These are phyloP conservation scores for Echinometra lucunter DNA, from an alignment of 53 echinoderm and acorn worm species.

Conservation along the genomic window DNA sequence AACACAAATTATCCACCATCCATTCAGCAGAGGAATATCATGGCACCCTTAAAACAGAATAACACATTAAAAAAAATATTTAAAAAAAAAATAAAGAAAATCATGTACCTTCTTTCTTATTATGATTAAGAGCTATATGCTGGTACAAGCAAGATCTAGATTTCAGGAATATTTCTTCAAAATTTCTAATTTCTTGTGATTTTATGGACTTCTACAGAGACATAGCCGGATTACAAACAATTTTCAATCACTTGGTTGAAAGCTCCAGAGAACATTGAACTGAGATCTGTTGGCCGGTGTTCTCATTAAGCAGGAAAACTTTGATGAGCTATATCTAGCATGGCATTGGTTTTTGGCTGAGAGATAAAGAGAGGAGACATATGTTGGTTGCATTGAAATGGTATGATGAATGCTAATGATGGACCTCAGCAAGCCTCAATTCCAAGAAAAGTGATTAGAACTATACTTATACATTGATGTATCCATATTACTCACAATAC, in stretches of 20 bases:
- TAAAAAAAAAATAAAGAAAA: too few species aligned
- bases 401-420: neutral
- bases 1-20: too few species aligned
- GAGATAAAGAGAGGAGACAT: neutral
- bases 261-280: neutral
- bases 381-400: neutral
- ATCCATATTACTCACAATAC: neutral
- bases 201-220: neutral
- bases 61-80: too few species aligned
- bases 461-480: neutral
- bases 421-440: neutral
- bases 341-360: neutral
- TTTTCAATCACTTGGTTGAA: neutral
- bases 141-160: neutral
- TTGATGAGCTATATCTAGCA: neutral
- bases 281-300: neutral
- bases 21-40: too few species aligned
- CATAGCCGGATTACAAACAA: conserved; percentile 1
- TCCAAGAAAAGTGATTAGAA: neutral
- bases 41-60: too few species aligned
- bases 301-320: conserved; percentile 25
- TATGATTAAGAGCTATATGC: too few species aligned
- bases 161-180: neutral
- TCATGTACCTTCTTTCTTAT: too few species aligned
- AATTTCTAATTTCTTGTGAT: neutral